Conservation (phyloP, 1,140 invertebrate species). For the Hydropsyche tenuis region DNA sequence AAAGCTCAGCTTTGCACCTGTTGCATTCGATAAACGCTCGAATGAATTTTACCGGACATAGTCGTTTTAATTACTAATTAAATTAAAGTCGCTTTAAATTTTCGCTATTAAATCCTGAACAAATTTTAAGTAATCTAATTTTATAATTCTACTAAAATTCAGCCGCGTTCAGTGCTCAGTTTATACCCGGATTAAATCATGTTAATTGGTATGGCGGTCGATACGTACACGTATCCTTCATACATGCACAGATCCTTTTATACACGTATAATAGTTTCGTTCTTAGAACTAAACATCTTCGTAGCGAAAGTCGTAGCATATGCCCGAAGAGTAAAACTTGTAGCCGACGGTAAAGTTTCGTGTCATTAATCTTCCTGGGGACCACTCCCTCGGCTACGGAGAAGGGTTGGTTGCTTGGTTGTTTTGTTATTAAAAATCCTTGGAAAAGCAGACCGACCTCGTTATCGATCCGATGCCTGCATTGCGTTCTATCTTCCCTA, state of each 20-base stretch:
- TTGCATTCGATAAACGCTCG: conserved; percentile 2
- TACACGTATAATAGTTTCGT: no score
- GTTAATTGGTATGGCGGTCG: no score
- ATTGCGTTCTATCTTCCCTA: no score
- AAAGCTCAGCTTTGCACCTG: conserved; percentile 1
- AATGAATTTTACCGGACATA: background rate
- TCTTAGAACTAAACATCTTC: no score
- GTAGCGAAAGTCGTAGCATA: conserved; percentile 15
- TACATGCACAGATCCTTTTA: no score
- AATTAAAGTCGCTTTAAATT: no score
- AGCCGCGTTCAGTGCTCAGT: no score
- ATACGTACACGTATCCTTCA: no score
- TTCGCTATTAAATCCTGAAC: no score
- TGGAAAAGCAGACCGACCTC: background rate
- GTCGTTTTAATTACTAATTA: background rate
- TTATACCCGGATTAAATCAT: no score
- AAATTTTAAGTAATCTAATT: no score
- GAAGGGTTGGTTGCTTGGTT: background rate
- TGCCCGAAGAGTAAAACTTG: background rate
- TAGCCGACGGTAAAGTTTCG: background rate
- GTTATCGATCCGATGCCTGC: background rate
- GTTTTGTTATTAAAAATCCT: conserved; percentile 24
- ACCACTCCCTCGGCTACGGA: background rate
- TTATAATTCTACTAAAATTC: no score
- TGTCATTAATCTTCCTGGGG: conserved; percentile 16